Conservation (phyloP, 1,140 invertebrate genomes). For the Eupeodes corollae region DNA sequence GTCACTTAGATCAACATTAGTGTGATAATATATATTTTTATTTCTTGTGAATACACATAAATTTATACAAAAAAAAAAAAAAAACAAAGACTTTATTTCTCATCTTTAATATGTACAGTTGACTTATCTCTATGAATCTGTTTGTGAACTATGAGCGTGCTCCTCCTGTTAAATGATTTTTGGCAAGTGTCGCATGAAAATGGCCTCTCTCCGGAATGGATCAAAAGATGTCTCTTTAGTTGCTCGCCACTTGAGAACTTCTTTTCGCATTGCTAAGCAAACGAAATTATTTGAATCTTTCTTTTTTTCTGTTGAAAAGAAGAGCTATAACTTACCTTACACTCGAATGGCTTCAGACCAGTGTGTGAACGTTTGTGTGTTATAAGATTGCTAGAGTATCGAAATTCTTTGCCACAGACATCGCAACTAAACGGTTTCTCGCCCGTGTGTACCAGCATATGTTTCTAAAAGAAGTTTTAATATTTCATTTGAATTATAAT, state of each 20-base stretch:
- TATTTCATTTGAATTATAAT: background rate
- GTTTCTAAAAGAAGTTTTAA: constrained; percentile 11
- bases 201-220: background rate
- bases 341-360: constrained; percentile 48
- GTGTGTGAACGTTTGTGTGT: constrained; percentile 49
- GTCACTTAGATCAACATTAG: constrained; percentile 65
- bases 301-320: too few species aligned
- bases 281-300: too few species aligned
- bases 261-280: too few species aligned
- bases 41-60: background rate
- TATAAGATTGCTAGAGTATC: constrained; percentile 33
- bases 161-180: background rate
- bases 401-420: constrained; percentile 27
- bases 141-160: background rate
- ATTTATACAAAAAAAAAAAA: background rate
- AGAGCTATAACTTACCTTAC: constrained; percentile 5
- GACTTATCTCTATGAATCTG: background rate
- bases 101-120: background rate
- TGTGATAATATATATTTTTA: background rate
- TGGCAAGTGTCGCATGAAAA: background rate
- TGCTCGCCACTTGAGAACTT: too few species aligned
- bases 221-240: background rate
- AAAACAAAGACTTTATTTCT: background rate
- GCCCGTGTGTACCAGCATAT: constrained; percentile 32
- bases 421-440: constrained; percentile 29